Evolutionary conservation across 2,888 invertebrate species (phyloP).

Genomic region (Vanessa cardui): DNA sequence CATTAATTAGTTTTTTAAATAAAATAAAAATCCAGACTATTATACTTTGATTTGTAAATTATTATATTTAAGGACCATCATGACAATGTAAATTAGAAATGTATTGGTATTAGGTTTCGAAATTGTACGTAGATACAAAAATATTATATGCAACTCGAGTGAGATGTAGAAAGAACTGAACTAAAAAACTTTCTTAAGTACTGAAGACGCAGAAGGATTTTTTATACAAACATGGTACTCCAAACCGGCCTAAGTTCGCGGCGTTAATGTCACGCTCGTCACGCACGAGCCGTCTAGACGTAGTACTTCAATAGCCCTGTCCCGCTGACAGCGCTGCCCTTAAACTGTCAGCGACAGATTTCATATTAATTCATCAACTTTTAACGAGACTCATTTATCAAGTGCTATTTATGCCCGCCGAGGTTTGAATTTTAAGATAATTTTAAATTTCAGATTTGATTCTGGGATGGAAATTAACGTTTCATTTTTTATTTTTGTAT

Average conservation of each 20-base stretch:
- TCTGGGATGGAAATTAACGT: not conserved
- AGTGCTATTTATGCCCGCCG: conserved; percentile 11
- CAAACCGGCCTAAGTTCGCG: not conserved
- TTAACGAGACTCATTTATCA: conserved; percentile 16
- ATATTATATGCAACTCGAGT: no score
- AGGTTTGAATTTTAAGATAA: not conserved
- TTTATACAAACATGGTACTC: conserved; percentile 6
- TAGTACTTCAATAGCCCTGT: conserved; percentile 36
- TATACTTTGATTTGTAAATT: no score
- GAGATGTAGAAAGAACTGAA: no score
- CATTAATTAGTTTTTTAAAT: no score
- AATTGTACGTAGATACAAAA: no score
- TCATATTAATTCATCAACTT: conserved; percentile 26
- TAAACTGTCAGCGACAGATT: conserved; percentile 26
- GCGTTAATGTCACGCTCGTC: conserved; percentile 28
- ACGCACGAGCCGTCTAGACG: conserved; percentile 48
- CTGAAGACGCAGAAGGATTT: not conserved
- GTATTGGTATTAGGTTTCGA: no score
- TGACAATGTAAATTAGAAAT: no score
- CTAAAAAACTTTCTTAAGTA: no score
- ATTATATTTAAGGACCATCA: no score
- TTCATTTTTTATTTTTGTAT: not conserved
- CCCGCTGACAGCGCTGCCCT: conserved; percentile 27
- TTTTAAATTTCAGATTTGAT: conserved; percentile 3
- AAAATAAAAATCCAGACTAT: no score